Conservation (phyloP, 2,113 vertebrate genomes). For the Hirundichthys speculiger region DNA sequence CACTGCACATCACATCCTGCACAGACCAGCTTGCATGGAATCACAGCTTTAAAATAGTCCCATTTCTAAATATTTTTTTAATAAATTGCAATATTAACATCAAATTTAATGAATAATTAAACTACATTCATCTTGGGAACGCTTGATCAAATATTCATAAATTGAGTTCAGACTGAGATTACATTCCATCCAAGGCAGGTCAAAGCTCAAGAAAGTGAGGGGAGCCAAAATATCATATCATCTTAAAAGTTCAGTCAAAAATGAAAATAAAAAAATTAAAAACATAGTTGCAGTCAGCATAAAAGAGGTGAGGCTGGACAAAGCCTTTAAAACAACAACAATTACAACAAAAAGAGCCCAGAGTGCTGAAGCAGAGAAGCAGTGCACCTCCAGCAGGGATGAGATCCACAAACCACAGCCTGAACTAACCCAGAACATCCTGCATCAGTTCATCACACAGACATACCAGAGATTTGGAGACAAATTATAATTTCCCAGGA, state of each 20-base stretch:
- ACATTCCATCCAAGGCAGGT: conserved; percentile 75
- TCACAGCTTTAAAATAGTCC: conserved; percentile 21
- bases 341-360: conserved; percentile 31
- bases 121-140: background rate
- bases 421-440: conserved; percentile 42
- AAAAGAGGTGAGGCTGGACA: conserved; percentile 45
- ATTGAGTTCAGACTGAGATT: conserved; percentile 27
- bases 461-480: conserved; percentile 10
- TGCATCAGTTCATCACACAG: conserved; percentile 15
- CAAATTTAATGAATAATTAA: background rate
- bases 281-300: conserved; percentile 50
- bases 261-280: conserved; percentile 48
- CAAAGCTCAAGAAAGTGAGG: conserved; percentile 52
- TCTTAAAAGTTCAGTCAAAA: conserved; percentile 50
- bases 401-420: conserved; percentile 61
- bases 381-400: conserved; percentile 54
- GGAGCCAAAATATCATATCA: conserved; percentile 35
- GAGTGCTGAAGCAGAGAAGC: conserved; percentile 72
- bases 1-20: conserved; percentile 60
- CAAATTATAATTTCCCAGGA: conserved; percentile 18
- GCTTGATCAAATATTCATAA: background rate
- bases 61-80: conserved; percentile 12
- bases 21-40: conserved; percentile 77
- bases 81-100: background rate
- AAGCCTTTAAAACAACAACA: conserved; percentile 53